phyloP scores from a whole-genome alignment of 2,888 invertebrate genomes.

The Leptinotarsa tumamoca region DNA sequence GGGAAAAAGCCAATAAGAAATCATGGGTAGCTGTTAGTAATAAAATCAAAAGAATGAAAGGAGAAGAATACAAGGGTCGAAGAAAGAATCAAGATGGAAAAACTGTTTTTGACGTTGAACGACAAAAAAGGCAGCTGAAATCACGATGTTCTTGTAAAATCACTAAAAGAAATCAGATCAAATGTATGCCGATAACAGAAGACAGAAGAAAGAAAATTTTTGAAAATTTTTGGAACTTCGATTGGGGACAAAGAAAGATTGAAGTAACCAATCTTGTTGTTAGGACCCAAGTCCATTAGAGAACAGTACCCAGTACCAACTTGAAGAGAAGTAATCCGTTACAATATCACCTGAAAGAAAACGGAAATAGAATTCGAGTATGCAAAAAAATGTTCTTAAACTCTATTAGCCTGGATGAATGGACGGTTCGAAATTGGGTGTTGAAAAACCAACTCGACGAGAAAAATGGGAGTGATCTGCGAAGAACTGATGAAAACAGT shows the following conservation, averaged over 20 bases:
- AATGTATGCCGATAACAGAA: constrained; percentile 5
- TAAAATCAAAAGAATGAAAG: constrained; percentile 1
- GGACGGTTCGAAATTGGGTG: constrained; percentile 35
- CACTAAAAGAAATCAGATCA: constrained; percentile 11
- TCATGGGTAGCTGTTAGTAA: constrained; percentile 14
- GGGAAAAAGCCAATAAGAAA: constrained; percentile 3
- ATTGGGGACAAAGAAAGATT: constrained; percentile 7
- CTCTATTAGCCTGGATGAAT: constrained; percentile 31
- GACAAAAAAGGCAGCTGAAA: constrained; percentile 6
- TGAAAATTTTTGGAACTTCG: constrained; percentile 10
- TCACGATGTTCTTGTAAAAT: constrained; percentile 5
- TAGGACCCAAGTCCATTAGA: background rate
- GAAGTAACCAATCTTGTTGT: constrained; percentile 13
- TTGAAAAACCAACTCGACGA: constrained; percentile 11
- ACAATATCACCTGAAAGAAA: constrained; percentile 23
- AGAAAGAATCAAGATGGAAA: constrained; percentile 11
- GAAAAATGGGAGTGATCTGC: constrained; percentile 2
- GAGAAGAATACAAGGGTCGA: constrained; percentile 8
- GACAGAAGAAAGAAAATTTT: constrained; percentile 8
- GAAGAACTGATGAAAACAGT: background rate
- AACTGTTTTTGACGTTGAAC: constrained; percentile 15
- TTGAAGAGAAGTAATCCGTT: constrained; percentile 26
- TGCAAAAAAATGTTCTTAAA: constrained; percentile 34
- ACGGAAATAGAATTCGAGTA: constrained; percentile 28
- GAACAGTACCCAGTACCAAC: constrained; percentile 7